A percentile compares a stretch with the other conserved stretches of the same genome.
phyloP scores from a whole-genome alignment of 2,113 vertebrate species.

The Bombycilla garrulus region DNA sequence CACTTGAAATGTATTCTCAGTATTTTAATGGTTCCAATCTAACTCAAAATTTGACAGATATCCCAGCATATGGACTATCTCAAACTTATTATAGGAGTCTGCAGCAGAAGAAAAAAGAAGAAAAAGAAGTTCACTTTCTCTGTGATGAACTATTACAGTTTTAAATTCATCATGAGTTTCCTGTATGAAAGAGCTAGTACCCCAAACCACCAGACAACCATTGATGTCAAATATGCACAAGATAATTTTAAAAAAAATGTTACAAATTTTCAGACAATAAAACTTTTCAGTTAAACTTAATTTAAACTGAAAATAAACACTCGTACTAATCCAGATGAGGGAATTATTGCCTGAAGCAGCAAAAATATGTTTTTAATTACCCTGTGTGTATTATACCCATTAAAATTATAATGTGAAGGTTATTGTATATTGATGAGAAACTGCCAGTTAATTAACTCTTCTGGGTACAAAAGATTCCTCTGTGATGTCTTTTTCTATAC shows the following conservation, averaged over 20 bases:
- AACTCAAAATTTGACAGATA: background rate
- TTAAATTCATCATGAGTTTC: background rate
- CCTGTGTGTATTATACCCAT: background rate
- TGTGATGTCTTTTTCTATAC: background rate
- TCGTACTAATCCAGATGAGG: background rate
- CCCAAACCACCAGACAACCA: background rate
- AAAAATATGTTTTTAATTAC: constrained; percentile 47
- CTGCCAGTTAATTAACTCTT: background rate
- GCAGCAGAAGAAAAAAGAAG: background rate
- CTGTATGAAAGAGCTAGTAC: background rate
- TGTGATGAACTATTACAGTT: background rate
- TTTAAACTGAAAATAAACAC: constrained; percentile 33
- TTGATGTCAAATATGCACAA: constrained; percentile 1
- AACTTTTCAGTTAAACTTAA: constrained; percentile 6
- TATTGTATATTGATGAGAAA: background rate
- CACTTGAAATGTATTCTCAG: background rate
- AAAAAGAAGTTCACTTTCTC: background rate
- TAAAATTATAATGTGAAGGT: constrained; percentile 1
- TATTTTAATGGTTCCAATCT: background rate
- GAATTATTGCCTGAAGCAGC: constrained; percentile 27
- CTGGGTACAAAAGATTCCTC: background rate
- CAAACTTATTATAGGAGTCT: background rate
- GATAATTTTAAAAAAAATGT: background rate
- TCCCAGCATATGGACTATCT: background rate
- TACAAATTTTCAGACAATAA: background rate